Evolutionary conservation across 2,888 invertebrate species (phyloP), one percentile per base, ranked within the genome.

Genomic region (Eledona agricola): DNA sequence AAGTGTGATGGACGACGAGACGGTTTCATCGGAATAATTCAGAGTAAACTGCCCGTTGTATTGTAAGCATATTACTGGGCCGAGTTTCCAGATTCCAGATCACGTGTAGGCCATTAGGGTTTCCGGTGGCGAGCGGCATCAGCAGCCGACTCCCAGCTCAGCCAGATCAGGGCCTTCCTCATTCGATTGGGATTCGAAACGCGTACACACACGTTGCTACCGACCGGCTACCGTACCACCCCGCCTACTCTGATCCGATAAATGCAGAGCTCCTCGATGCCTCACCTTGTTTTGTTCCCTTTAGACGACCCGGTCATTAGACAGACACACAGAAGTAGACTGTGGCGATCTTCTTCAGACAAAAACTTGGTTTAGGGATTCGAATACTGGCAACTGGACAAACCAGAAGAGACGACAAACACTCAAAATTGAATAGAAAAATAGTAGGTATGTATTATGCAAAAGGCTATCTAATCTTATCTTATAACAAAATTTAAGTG

Each of bases 71-170:
- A 70, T 70, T 70, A 70, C 64, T 60, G 57, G 59, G 63, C 59
- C 58, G 63, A 65, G 66, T 72, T 70, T 72, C 70, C 71, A 71
- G 72, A 71, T 71, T 71, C 72, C 72, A 72, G 71, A 73, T 75
- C 74, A 75, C 75, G 75, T 75, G 74, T 72, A 72, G 67, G 65
- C 74, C 74, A 75, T 75, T 74, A 75, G 72, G 72, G 73, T 67
- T 75, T 74, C 74, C 73, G 73, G 73, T 72, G 67, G 67, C 55
- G 57, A 55, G 51, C 53, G 63, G 57, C 57, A 49, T 58, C 58
- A 55, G 47, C 61, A 37, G 23, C n/a, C 5, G 31, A 52, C 53
- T 55, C 54, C 53, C 50, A 55, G 55, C 55, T 57, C 35, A 51
- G 54, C 56, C 61, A 51, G 51, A 51, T 51, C 51, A 45, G 51